Percentiles rank a stretch among this genome's conserved stretches.
Evolutionary conservation across 2,113 vertebrate genomes (phyloP).

Genomic region (Caranx ignobilis): DNA sequence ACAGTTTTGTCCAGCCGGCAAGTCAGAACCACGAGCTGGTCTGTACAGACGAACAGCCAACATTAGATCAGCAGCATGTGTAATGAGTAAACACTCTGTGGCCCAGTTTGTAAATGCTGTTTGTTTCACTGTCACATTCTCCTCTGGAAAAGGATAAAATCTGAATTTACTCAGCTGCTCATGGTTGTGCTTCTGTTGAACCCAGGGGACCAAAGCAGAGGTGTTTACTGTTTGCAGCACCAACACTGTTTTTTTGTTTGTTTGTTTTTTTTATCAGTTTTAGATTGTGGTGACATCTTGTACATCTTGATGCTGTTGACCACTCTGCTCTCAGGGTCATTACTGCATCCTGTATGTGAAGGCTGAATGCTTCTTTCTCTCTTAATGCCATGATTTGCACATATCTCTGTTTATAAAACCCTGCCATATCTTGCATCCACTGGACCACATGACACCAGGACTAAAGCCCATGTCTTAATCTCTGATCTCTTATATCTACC

Average conservation of each 20-base stretch:
- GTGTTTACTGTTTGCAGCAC: not conserved
- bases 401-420: too few species aligned
- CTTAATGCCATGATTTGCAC: too few species aligned
- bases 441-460: too few species aligned
- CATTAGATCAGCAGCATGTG: not conserved
- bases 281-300: too few species aligned
- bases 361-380: too few species aligned
- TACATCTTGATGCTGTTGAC: too few species aligned
- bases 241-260: not conserved
- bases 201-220: not conserved
- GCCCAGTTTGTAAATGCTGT: constrained; percentile 11
- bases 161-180: constrained; percentile 46
- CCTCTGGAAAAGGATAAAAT: constrained; percentile 2
- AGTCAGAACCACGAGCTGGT: not conserved
- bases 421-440: too few species aligned
- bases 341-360: not conserved
- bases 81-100: constrained; percentile 10
- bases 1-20: not conserved
- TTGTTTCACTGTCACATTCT: constrained; percentile 3
- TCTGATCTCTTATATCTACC: too few species aligned
- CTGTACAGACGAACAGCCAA: constrained; percentile 9
- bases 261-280: too few species aligned
- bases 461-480: too few species aligned
- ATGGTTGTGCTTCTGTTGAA: not conserved
- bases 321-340: too few species aligned